Evolutionary conservation across 2,113 vertebrate genomes (phyloP).

Genomic region (Ellobius talpinus): DNA sequence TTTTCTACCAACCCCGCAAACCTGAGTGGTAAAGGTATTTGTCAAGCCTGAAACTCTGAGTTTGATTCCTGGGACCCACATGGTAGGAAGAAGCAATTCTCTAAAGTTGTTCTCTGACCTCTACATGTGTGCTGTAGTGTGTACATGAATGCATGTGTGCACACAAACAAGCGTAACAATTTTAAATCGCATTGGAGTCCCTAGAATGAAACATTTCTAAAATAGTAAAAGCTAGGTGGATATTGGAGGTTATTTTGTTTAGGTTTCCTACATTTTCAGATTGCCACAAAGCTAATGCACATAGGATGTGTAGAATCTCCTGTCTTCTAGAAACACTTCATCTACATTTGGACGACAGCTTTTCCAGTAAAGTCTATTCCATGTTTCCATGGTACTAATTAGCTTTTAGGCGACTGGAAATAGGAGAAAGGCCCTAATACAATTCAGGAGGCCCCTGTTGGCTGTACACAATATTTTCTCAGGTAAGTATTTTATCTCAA

Average conservation of each 20-base stretch:
- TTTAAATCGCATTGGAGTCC: background rate
- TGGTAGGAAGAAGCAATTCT: background rate
- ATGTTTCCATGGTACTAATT: background rate
- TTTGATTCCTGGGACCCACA: background rate
- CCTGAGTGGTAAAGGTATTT: background rate
- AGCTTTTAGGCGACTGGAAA: background rate
- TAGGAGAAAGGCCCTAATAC: background rate
- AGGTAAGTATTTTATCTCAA: background rate
- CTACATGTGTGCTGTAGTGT: no score
- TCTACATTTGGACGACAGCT: background rate
- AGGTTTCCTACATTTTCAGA: background rate
- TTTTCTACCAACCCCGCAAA: background rate
- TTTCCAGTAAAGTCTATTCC: slow-evolving; percentile 2
- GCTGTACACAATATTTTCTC: background rate
- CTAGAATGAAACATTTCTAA: slow-evolving; percentile 32
- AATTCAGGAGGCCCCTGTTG: background rate
- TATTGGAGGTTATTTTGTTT: background rate
- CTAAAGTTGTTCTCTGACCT: background rate
- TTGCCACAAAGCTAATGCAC: background rate
- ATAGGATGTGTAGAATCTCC: background rate
- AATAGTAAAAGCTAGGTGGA: background rate
- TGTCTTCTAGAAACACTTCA: background rate
- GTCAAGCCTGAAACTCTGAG: background rate
- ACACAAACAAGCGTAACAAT: background rate
- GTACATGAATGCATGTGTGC: no score